Evolutionary conservation across 2,113 vertebrate species (phyloP).

Genomic region (Shinisaurus crocodilurus): DNA sequence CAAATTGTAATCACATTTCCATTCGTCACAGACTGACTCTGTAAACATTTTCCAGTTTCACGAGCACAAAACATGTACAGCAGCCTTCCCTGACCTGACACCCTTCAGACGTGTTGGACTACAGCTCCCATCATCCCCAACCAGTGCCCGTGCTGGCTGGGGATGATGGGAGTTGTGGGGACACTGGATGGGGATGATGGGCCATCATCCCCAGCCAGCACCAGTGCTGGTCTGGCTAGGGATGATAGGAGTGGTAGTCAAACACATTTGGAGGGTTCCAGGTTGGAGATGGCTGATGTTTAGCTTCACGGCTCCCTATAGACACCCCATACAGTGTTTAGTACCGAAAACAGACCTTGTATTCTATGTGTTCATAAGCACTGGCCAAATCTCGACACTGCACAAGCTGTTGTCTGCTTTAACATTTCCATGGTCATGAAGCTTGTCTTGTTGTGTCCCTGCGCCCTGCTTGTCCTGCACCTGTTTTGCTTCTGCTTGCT

Average conservation of each 20-base stretch:
- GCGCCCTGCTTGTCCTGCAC: not conserved
- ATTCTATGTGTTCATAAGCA: not conserved
- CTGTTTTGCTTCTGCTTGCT: not conserved
- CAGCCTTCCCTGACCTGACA: not conserved
- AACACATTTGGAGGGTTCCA: no score
- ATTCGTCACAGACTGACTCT: not conserved
- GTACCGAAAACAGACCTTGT: not conserved
- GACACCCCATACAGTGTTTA: not conserved
- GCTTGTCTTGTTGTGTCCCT: not conserved
- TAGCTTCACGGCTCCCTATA: not conserved
- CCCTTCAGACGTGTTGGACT: not conserved
- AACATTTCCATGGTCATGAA: not conserved
- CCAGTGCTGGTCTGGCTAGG: no score
- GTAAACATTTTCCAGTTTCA: not conserved
- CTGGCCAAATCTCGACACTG: not conserved
- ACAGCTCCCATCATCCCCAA: not conserved
- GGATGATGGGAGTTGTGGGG: not conserved
- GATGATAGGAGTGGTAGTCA: no score
- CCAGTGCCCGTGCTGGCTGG: not conserved
- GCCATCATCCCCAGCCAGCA: not conserved
- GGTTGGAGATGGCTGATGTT: no score
- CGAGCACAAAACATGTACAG: not conserved
- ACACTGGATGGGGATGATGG: not conserved
- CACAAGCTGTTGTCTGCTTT: not conserved
- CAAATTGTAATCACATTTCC: slow-evolving; percentile 13